Evolutionary conservation across 2,888 invertebrate genomes (phyloP).

Genomic region (Diarsia rubi): DNA sequence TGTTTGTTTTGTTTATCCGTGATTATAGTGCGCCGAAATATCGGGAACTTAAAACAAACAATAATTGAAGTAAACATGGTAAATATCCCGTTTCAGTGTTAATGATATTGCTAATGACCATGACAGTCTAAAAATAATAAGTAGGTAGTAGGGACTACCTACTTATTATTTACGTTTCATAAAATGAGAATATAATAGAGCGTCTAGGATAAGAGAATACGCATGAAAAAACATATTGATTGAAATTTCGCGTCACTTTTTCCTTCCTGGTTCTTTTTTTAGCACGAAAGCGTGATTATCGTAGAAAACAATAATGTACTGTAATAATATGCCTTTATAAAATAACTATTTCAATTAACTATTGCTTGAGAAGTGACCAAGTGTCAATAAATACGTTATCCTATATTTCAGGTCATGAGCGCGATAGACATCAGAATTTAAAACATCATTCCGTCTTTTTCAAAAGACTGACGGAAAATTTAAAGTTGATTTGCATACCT

Average conservation of each 20-base stretch:
- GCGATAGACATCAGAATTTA: background rate
- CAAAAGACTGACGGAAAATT: background rate
- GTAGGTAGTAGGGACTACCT: too few relatives aligned
- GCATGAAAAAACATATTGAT: background rate
- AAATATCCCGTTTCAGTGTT: too few relatives aligned
- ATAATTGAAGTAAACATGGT: too few relatives aligned
- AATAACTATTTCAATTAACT: background rate
- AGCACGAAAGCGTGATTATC: background rate
- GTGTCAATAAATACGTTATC: background rate
- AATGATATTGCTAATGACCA: too few relatives aligned
- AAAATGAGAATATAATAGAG: background rate
- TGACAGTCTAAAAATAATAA: too few relatives aligned
- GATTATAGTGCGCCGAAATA: too few relatives aligned
- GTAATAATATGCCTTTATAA: background rate
- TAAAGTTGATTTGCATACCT: background rate
- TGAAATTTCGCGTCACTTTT: background rate
- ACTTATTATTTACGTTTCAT: background rate
- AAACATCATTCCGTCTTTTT: background rate
- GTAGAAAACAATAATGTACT: slow-evolving; percentile 1
- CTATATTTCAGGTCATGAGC: background rate
- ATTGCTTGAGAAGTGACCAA: background rate
- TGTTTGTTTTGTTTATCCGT: too few relatives aligned
- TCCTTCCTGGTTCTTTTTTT: background rate
- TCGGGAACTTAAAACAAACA: too few relatives aligned
- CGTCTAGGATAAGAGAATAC: background rate